Evolutionary conservation across 2,113 vertebrate genomes (phyloP).

Genomic region (Cardinalis cardinalis): DNA sequence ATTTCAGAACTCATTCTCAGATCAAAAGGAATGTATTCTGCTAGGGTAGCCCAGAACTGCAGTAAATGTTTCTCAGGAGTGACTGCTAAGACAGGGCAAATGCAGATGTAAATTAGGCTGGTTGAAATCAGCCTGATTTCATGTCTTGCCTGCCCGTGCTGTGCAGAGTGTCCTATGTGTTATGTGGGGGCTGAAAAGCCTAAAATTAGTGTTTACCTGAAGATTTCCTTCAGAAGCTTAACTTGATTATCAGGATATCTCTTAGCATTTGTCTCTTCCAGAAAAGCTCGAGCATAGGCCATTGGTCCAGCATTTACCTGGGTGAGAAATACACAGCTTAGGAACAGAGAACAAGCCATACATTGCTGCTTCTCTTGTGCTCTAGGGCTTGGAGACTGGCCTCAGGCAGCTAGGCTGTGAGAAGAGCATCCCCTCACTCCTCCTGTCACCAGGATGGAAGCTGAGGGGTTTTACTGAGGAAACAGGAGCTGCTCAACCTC

Average conservation of each 20-base stretch:
- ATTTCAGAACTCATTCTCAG: background rate
- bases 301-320: conserved; percentile 97
- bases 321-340: background rate
- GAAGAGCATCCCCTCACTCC: background rate
- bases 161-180: background rate
- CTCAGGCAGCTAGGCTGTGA: background rate
- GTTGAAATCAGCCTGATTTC: background rate
- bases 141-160: background rate
- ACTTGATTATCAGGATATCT: conserved; percentile 98
- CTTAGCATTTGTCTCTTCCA: conserved; percentile 96
- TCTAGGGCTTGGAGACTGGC: background rate
- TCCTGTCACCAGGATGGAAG: background rate
- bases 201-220: conserved; percentile 80
- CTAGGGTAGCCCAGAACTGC: background rate
- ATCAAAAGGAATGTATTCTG: background rate
- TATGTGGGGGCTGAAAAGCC: background rate
- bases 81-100: background rate
- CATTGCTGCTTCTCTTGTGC: no score
- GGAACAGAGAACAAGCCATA: background rate
- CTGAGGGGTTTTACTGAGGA: background rate
- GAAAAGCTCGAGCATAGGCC: conserved; percentile 95
- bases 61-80: background rate
- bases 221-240: conserved; percentile 95
- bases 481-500: background rate
- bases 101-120: background rate